Conservation (phyloP, 2,888 invertebrate genomes). For the Xestoiulus laeticollis region DNA sequence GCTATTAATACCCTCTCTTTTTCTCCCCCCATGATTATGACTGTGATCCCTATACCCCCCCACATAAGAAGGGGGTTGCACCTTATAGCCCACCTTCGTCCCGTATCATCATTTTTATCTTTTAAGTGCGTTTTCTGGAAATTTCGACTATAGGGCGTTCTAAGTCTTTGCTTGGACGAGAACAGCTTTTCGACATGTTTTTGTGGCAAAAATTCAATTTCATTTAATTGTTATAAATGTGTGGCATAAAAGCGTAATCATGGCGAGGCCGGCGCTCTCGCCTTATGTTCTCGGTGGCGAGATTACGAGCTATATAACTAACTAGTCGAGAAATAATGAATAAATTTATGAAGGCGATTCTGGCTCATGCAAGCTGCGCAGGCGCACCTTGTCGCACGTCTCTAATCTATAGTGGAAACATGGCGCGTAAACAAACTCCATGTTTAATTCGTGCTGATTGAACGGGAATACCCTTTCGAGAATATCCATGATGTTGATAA, state of each 20-base stretch:
- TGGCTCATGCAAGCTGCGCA: not conserved
- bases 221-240: conserved; percentile 1
- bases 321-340: conserved; percentile 1
- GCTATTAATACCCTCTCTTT: conserved; percentile 35
- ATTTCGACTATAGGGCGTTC: not conserved
- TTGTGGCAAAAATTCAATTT: not conserved
- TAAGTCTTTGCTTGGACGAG: not conserved
- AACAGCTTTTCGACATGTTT: not conserved
- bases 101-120: conserved; percentile 1
- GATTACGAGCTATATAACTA: not conserved
- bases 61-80: no score
- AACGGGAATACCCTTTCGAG: not conserved
- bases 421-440: not conserved
- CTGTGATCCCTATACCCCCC: not conserved
- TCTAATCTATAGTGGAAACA: not conserved
- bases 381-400: not conserved
- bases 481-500: not conserved
- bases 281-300: not conserved
- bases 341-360: not conserved
- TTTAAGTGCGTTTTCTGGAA: not conserved
- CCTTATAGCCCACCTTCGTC: not conserved
- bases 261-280: not conserved
- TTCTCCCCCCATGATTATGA: not conserved
- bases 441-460: not conserved
- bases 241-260: not conserved